Evolutionary conservation across 2,113 vertebrate species (phyloP), one percentile per base, ranked within the genome.

Genomic region (Xiphorhynchus elegans): DNA sequence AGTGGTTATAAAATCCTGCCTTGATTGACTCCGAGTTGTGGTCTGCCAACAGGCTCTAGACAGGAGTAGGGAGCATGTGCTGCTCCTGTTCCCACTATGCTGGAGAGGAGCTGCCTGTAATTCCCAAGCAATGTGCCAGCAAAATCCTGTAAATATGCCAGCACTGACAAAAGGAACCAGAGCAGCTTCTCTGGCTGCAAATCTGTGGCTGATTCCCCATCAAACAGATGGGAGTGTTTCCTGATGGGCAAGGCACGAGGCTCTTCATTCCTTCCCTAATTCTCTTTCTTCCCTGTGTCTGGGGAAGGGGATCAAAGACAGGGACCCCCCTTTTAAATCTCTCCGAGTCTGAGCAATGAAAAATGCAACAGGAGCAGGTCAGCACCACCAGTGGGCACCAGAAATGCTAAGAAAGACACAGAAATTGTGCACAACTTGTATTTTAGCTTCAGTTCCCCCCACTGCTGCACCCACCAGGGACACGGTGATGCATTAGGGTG

Each of bases 21-120:
- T 56, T 92, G 90, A 92, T 77, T 94, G 92, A 92, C 79, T 87
- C 52, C 68, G 50, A 53, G 82, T 25, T 47, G 66, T 77, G 69
- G 67, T 73, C 62, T 92, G 92, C 84, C 94, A 92, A 29, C 40
- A 73, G 60, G 49, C 58, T 94, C 81, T 70, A 87, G 81, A 53
- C 78, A n/a, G 84, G 67, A 83, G 75, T 11, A 18, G 13, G 84
- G 3, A 52, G 84, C 42, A 4, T 49, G 87, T 19, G 66, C 21
- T 75, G 66, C 0, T 62, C 84, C 74, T 44, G 44, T 77, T 84
- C 73, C 74, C 70, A 53, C 49, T 73, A 39, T 40, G 76, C 7
- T 46, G 62, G 63, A 60, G 73, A 66, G 67, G 72, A 67, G 70
- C 84, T 81, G 86, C 62, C 89, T 81, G 93, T 66, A 46, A 89